Conservation (phyloP, 2,113 vertebrate genomes). For the Sakesphorus luctuosus region DNA sequence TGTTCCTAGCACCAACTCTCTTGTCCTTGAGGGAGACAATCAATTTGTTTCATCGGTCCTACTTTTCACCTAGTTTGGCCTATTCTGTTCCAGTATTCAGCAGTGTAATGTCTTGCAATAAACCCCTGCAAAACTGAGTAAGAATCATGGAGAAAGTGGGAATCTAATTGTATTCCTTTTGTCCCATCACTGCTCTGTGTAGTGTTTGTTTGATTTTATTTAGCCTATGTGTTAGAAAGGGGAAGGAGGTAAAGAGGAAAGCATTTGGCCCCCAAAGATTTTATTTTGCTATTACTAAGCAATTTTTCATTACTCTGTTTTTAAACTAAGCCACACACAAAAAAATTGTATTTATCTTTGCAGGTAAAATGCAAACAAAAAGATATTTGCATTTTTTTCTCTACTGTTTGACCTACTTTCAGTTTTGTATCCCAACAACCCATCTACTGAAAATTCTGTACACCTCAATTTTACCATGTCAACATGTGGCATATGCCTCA, state of each 20-base stretch:
- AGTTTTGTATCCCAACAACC: too few relatives aligned
- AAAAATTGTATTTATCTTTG: neutral
- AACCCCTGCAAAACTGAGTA: neutral
- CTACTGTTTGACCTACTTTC: neutral
- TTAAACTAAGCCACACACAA: neutral
- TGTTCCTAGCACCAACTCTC: neutral
- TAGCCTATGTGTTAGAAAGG: neutral
- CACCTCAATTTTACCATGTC: neutral
- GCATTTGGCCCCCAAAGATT: neutral
- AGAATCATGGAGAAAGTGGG: neutral
- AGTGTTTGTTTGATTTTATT: neutral
- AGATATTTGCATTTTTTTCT: neutral
- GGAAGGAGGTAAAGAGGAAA: neutral
- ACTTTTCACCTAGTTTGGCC: neutral
- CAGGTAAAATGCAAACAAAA: constrained; percentile 1
- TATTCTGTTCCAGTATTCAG: neutral
- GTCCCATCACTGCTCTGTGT: neutral
- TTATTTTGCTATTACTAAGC: neutral
- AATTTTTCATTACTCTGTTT: neutral
- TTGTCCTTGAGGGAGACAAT: neutral
- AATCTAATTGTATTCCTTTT: neutral
- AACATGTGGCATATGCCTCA: neutral
- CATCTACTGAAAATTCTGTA: neutral
- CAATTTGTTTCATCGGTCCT: neutral
- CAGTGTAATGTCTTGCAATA: neutral